Evolutionary conservation across 92 coral and sea anemone species (phyloP).

Genomic region (Umimayanthus chanpuru): DNA sequence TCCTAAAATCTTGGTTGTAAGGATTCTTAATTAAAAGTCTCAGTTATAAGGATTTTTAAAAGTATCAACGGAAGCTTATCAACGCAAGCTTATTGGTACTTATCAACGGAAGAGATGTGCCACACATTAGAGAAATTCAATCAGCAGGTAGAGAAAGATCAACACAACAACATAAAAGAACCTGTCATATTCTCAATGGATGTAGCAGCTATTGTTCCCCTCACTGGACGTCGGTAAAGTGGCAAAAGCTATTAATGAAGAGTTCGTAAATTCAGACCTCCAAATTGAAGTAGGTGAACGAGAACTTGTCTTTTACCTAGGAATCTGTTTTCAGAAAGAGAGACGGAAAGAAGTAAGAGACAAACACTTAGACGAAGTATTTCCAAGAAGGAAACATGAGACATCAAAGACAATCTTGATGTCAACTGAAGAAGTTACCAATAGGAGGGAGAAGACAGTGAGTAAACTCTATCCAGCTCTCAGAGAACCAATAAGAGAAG

Average conservation of each 20-base stretch:
- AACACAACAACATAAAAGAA: neutral
- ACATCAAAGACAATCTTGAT: neutral
- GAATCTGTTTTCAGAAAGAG: conserved; percentile 13
- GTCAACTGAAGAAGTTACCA: neutral
- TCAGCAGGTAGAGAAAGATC: too few species aligned
- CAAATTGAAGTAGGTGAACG: neutral
- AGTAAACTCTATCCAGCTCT: neutral
- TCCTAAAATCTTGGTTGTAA: too few species aligned
- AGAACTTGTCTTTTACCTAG: conserved; percentile 16
- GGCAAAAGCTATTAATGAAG: too few species aligned
- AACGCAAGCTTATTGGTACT: too few species aligned
- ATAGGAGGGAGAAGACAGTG: neutral
- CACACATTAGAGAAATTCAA: too few species aligned
- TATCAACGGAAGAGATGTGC: too few species aligned
- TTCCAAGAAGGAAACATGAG: too few species aligned
- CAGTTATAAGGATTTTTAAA: too few species aligned
- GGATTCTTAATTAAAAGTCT: too few species aligned
- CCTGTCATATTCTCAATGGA: conserved; percentile 4
- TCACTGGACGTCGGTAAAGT: neutral
- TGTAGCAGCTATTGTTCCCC: conserved; percentile 23
- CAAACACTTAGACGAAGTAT: conserved; percentile 4
- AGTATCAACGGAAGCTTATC: too few species aligned
- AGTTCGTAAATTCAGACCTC: neutral
- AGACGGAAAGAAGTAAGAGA: neutral
- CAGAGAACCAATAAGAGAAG: neutral